Evolutionary conservation across 2,113 vertebrate species (phyloP).

Genomic region (Austrofundulus limnaeus): DNA sequence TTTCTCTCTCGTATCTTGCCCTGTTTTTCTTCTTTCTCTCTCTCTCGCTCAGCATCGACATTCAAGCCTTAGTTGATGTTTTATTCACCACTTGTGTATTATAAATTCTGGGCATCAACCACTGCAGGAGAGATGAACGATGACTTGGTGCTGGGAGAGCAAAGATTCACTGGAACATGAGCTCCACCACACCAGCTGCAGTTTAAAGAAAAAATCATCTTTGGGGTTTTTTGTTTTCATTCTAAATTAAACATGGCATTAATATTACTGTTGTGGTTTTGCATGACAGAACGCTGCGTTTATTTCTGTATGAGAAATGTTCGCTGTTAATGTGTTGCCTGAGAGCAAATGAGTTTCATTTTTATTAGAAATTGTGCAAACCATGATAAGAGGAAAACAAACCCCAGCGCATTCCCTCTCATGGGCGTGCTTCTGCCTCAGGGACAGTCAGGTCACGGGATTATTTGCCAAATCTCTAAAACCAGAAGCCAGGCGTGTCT

Average conservation of each 20-base stretch:
- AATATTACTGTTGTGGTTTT: too few species aligned
- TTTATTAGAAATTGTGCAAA: slow-evolving; percentile 10
- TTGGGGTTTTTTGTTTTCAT: background rate
- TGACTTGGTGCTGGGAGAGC: slow-evolving; percentile 7
- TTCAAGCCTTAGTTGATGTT: slow-evolving; percentile 67
- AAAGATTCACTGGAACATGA: too few species aligned
- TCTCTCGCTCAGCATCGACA: too few species aligned
- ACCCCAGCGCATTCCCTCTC: background rate
- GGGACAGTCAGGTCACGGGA: slow-evolving; percentile 33
- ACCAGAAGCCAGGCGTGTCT: slow-evolving; percentile 1
- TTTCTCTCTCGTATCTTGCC: slow-evolving; percentile 11
- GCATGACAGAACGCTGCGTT: too few species aligned
- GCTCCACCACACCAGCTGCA: background rate
- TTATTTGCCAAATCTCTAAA: slow-evolving; percentile 22
- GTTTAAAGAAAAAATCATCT: background rate
- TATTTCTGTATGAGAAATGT: background rate
- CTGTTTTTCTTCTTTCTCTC: background rate
- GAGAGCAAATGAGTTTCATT: slow-evolving; percentile 12
- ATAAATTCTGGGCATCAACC: slow-evolving; percentile 60
- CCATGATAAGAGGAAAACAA: slow-evolving; percentile 22
- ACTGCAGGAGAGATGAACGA: slow-evolving; percentile 44
- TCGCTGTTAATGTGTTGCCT: slow-evolving; percentile 1
- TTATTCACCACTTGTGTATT: slow-evolving; percentile 65
- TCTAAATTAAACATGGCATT: background rate
- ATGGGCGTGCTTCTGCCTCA: background rate